These are phyloP conservation scores for Cyanoramphus novaezelandiae DNA, from an alignment of 2,113 vertebrate genomes.

Conservation along the genomic window DNA sequence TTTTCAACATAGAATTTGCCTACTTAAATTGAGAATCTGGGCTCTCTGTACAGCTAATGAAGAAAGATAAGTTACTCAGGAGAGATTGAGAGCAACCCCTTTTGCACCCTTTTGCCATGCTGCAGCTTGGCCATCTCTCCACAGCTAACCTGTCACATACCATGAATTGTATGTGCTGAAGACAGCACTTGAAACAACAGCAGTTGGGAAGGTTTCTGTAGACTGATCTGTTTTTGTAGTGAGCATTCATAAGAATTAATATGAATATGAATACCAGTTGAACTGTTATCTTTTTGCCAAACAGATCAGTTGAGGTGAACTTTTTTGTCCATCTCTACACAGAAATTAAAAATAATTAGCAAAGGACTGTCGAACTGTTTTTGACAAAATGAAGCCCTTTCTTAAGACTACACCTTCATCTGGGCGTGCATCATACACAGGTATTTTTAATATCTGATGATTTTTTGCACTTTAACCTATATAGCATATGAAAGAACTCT, in stretches of 20 bases:
- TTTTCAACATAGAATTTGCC: neutral
- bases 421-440: neutral
- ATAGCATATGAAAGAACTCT: neutral
- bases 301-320: rapidly evolving
- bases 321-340: neutral
- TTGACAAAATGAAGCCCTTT: neutral
- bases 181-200: neutral
- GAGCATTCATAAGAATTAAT: neutral
- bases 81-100: neutral
- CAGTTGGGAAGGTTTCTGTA: neutral
- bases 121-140: neutral
- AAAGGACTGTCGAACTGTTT: neutral
- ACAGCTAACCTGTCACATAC: neutral
- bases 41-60: neutral
- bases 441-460: neutral
- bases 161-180: neutral
- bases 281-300: neutral
- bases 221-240: neutral
- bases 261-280: neutral
- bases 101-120: rapidly evolving
- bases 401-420: neutral
- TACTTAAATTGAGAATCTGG: neutral
- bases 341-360: neutral
- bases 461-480: neutral
- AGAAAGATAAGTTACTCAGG: neutral